Conservation (phyloP, 2,113 vertebrate genomes). For the Trogon surrucura region DNA sequence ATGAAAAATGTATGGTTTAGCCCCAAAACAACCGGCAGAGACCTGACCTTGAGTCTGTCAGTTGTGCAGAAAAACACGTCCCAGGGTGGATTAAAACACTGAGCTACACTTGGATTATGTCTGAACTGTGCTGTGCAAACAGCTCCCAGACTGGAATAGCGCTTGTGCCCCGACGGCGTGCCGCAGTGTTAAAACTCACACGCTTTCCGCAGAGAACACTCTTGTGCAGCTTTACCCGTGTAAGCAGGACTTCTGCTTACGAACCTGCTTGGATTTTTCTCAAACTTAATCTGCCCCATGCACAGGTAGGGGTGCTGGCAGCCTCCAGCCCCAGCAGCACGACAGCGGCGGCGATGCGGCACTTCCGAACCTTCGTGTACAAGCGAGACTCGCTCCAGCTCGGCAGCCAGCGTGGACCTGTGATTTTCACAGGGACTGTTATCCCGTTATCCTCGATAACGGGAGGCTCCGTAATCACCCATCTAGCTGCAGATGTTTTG, state of each 20-base stretch:
- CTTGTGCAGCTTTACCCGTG: rapidly evolving
- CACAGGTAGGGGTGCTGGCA: rapidly evolving
- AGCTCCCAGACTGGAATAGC: background rate
- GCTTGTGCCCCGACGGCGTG: rapidly evolving
- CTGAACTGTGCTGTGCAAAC: background rate
- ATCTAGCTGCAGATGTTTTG: background rate
- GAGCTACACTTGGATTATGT: background rate
- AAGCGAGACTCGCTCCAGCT: rapidly evolving
- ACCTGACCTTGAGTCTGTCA: background rate
- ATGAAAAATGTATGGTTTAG: background rate
- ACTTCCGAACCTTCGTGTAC: rapidly evolving
- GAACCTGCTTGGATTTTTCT: background rate
- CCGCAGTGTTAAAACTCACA: background rate
- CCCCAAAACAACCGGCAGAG: background rate
- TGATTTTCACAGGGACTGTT: rapidly evolving
- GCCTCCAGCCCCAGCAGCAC: background rate
- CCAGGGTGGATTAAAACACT: background rate
- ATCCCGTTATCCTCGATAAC: rapidly evolving
- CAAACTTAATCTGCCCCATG: background rate
- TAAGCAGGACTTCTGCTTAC: background rate
- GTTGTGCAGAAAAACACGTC: background rate
- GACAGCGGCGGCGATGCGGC: rapidly evolving
- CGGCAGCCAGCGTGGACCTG: rapidly evolving
- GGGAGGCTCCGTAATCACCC: background rate
- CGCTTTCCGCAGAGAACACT: background rate